Base-by-base conservation (phyloP, 2,113 vertebrate genomes). In the Alectura lathami region DNA sequence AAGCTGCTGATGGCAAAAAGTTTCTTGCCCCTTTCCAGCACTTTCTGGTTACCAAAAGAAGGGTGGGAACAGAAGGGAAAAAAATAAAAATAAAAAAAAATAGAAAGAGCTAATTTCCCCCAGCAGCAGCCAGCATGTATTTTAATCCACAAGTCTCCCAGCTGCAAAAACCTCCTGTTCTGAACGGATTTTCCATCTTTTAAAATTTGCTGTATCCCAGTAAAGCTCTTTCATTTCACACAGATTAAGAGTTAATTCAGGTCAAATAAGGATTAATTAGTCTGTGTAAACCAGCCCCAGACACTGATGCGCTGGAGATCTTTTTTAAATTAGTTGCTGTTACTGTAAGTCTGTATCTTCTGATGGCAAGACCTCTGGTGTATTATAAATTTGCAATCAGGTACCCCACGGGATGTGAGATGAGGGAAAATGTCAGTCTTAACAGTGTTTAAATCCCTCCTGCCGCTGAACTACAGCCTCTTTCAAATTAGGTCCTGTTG, bases 261-360 rank as follows among this genome's bases (percentile, higher is more conserved):
- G 97, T 97, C 96, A 98, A 96, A 97, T 95, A 92, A 94, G 94
- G 97, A 97, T 97, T 98, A 97, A 98, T 97, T 98, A 97, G 94
- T 95, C 89, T 91, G 92, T 93, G 88, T 92, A 96, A 97, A 95
- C 92, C 84, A 96, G 93, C 81, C 78, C 94, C 75, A 96, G 97
- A 97, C 91, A 96, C 94, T 74, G 74, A 82, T 91, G 94, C 73
- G 12, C 94, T 91, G 93, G 91, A 89, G 91, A 92, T 94, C 83
- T 57, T 93, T 96, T 97, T 85, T 92, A 97, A 97, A 97, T 97
- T 85, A 95, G 94, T 93, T 94, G 94, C 83, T 96, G 93, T 92
- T 96, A 91, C 93, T 96, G 82, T 91, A 96, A 95, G 92, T 93
- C 83, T 88, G 88, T 91, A 73, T 95, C 96, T 96, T 95, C 90